Evolutionary conservation across 2,113 vertebrate genomes (phyloP).

Genomic region (Cyprinodon brontotheroides): DNA sequence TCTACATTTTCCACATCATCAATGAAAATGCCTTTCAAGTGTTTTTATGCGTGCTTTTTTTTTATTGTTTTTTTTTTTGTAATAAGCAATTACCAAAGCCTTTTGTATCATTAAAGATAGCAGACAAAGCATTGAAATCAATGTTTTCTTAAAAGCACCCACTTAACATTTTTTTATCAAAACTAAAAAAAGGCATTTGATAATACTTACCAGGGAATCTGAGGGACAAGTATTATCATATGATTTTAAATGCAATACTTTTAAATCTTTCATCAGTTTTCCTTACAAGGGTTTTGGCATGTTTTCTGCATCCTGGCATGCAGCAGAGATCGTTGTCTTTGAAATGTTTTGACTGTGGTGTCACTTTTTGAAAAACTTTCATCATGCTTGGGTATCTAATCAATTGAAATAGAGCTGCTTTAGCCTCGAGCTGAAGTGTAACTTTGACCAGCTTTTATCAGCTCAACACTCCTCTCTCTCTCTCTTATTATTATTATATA

Average conservation of each 20-base stretch:
- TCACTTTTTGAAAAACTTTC: conserved; percentile 69
- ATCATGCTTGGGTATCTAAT: conserved; percentile 68
- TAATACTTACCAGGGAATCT: conserved; percentile 27
- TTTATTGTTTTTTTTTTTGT: not conserved
- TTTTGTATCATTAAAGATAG: not conserved
- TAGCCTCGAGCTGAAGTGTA: conserved; percentile 58
- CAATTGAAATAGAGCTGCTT: conserved; percentile 69
- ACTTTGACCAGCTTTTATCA: conserved; percentile 69
- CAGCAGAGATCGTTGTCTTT: conserved; percentile 64
- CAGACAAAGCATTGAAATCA: not conserved
- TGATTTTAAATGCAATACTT: conserved; percentile 48
- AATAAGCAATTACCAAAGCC: not conserved
- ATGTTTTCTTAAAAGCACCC: not conserved
- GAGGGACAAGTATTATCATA: conserved; percentile 65
- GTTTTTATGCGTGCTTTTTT: too few relatives aligned
- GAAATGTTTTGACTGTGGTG: conserved; percentile 71
- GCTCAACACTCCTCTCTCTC: conserved; percentile 40
- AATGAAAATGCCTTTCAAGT: not conserved
- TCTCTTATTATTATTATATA: not conserved
- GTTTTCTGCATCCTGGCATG: conserved; percentile 55
- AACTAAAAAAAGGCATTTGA: too few relatives aligned
- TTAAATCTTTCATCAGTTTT: conserved; percentile 65
- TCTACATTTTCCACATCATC: not conserved
- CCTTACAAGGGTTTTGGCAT: conserved; percentile 71
- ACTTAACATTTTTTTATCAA: not conserved